Evolutionary conservation across 2,797 vertebrate genomes (phyloP).

Genomic region (Sternotherus odoratus): DNA sequence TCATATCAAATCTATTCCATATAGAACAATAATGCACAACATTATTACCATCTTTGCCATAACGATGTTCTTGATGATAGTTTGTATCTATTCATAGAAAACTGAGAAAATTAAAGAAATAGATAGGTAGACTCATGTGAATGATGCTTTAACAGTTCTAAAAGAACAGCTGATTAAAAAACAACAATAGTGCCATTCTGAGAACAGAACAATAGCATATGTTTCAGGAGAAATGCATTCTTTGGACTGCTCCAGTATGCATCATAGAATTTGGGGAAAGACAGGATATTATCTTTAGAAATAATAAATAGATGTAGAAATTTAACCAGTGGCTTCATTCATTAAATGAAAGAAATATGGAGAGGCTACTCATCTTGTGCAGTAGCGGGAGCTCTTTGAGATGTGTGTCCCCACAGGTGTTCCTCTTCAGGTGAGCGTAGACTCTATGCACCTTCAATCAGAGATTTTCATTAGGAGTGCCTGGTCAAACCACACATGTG

Average conservation of each 20-base stretch:
- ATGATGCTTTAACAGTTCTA: neutral
- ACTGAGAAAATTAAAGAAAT: neutral
- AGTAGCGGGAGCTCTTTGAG: no score
- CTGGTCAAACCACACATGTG: no score
- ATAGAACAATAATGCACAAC: no score
- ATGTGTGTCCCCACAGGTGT: no score
- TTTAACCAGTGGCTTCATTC: no score
- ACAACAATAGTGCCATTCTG: neutral
- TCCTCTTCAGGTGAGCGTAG: no score
- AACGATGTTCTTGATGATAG: accelerated
- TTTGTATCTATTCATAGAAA: neutral
- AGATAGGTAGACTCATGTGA: neutral
- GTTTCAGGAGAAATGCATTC: neutral
- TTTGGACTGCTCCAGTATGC: neutral
- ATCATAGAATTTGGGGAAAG: neutral
- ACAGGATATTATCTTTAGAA: no score
- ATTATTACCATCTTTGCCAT: neutral
- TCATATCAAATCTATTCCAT: neutral
- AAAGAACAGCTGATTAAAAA: neutral
- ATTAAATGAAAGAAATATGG: no score
- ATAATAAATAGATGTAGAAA: no score
- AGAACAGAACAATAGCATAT: neutral
- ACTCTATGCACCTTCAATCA: no score
- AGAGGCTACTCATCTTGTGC: no score
- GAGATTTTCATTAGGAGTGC: no score